Conservation (phyloP, 2,888 invertebrate species). For the Phorcus lineatus region DNA sequence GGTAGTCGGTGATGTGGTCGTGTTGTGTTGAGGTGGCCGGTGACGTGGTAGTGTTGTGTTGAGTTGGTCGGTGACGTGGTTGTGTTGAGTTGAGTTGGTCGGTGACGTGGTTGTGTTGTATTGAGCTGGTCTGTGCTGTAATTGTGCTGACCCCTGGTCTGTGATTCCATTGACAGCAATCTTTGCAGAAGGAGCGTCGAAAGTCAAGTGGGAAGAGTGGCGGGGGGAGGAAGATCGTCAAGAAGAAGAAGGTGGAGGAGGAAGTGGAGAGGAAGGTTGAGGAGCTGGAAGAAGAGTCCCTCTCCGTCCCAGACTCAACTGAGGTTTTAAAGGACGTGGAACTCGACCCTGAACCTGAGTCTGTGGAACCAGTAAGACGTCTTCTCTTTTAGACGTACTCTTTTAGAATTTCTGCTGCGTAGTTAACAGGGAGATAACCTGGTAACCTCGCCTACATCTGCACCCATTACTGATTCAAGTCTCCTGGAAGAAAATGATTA, state of each 20-base stretch:
- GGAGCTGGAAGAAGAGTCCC: background rate
- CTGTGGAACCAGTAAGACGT: background rate
- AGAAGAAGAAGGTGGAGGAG: background rate
- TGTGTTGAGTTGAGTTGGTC: too few species aligned
- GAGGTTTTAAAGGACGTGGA: background rate
- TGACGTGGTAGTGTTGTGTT: too few species aligned
- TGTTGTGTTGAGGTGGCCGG: too few species aligned
- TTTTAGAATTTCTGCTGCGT: too few species aligned
- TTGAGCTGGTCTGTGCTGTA: background rate
- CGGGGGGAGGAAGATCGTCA: background rate
- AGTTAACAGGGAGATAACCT: too few species aligned
- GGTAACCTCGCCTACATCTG: too few species aligned
- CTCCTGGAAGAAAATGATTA: too few species aligned
- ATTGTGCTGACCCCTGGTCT: background rate
- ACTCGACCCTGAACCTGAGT: background rate
- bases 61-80: too few species aligned
- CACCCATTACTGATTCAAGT: too few species aligned
- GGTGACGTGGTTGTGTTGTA: too few species aligned
- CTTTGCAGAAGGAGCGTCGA: constrained; percentile 8
- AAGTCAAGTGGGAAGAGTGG: background rate
- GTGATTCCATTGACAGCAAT: background rate
- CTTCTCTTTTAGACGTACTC: too few species aligned
- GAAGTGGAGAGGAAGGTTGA: background rate
- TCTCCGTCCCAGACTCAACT: background rate
- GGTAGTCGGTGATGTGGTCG: too few species aligned